A percentile compares a stretch with the other conserved stretches of the same genome.
phyloP scores from a whole-genome alignment of 37 sponge, comb jelly and placozoan species.

The Dysidea cf. avara region DNA sequence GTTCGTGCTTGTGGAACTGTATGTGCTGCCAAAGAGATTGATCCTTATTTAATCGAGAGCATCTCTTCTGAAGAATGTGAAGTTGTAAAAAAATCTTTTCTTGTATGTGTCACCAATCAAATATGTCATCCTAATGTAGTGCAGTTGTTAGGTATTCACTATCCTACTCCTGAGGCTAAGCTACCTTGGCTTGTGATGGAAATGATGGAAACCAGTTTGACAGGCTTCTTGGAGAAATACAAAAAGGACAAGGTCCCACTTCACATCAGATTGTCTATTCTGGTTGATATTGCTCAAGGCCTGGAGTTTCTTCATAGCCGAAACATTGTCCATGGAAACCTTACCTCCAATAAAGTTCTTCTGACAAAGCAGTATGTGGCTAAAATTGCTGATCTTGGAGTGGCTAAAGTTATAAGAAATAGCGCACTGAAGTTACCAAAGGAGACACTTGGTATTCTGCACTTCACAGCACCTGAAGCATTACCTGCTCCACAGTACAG shows the following conservation, averaged over 20 bases:
- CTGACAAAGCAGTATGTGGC: conserved; percentile 23
- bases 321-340: conserved; percentile 36
- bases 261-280: conserved; percentile 5
- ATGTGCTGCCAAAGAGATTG: too few species aligned
- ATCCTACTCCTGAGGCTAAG: neutral
- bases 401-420: conserved; percentile 9
- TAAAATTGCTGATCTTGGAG: conserved; percentile 45
- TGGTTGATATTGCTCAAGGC: conserved; percentile 26
- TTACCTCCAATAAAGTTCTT: conserved; percentile 45
- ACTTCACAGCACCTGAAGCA: too few species aligned
- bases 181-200: conserved; percentile 43
- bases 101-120: conserved; percentile 11
- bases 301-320: conserved; percentile 29
- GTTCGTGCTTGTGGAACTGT: too few species aligned
- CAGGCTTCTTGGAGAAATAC: conserved; percentile 11
- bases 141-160: conserved; percentile 25
- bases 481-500: too few species aligned
- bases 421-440: too few species aligned
- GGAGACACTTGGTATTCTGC: too few species aligned
- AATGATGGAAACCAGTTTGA: conserved; percentile 15
- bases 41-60: too few species aligned
- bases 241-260: neutral
- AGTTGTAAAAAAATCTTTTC: too few species aligned
- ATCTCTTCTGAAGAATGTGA: too few species aligned
- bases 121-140: conserved; percentile 51